These are phyloP conservation scores for Euborellia annulipes DNA, from an alignment of 1,140 invertebrate genomes.

Conservation along the genomic window DNA sequence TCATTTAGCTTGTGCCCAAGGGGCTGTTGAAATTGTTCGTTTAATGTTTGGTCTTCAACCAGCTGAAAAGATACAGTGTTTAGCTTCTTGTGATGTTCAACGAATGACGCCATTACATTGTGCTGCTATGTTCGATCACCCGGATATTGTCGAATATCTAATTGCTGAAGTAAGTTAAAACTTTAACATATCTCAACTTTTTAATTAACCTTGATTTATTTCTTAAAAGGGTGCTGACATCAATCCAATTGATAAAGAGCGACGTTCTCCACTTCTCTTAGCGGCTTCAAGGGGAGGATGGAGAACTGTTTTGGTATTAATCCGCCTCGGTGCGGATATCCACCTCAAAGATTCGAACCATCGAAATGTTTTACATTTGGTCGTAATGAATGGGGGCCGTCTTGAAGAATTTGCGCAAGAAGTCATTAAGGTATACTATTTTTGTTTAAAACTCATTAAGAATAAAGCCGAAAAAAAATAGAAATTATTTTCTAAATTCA, in stretches of 20 bases:
- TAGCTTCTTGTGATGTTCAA: constrained; percentile 59
- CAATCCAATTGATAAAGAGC: constrained; percentile 60
- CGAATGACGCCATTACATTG: constrained; percentile 79
- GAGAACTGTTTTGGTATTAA: constrained; percentile 58
- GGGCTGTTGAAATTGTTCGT: constrained; percentile 67
- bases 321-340: constrained; percentile 55
- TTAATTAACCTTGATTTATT: constrained; percentile 1
- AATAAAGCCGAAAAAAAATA: no score
- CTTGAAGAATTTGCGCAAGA: constrained; percentile 51
- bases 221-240: constrained; percentile 47
- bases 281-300: constrained; percentile 60
- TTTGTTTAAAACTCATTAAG: no score
- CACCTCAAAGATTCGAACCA: constrained; percentile 55
- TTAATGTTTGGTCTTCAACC: constrained; percentile 69
- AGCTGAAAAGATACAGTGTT: constrained; percentile 45
- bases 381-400: constrained; percentile 63
- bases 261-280: constrained; percentile 58
- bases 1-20: constrained; percentile 73
- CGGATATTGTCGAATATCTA: constrained; percentile 61
- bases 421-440: constrained; percentile 28
- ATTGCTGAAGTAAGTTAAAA: constrained; percentile 39
- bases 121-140: constrained; percentile 79
- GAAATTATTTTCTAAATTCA: no score
- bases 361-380: constrained; percentile 64
- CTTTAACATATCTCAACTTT: background rate